Conservation (phyloP, 2,113 vertebrate species). For the Triplophysa dalaica region DNA sequence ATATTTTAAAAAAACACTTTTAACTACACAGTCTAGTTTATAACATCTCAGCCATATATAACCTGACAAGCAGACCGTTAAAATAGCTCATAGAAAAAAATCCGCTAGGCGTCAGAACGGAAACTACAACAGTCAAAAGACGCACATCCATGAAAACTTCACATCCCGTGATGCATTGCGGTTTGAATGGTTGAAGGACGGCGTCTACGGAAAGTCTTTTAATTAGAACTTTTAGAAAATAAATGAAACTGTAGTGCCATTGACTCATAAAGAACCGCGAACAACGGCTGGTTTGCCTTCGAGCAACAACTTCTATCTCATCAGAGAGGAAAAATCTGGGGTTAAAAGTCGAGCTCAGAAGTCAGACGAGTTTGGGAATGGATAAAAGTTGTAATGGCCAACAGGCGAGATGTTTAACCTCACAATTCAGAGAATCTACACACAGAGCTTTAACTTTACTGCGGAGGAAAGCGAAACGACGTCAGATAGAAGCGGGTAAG, state of each 20-base stretch:
- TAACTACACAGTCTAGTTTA: neutral
- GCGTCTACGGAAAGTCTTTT: constrained; percentile 12
- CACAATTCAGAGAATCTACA: constrained; percentile 22
- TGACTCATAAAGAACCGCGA: neutral
- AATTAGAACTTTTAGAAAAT: neutral
- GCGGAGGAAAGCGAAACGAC: constrained; percentile 22
- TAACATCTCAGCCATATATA: neutral
- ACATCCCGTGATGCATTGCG: constrained; percentile 29
- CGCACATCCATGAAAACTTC: constrained; percentile 7
- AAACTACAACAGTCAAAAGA: constrained; percentile 25
- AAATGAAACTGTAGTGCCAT: neutral
- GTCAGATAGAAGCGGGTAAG: constrained; percentile 29
- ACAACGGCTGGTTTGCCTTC: neutral
- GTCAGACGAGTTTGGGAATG: constrained; percentile 38
- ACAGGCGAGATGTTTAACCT: constrained; percentile 15
- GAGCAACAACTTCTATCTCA: neutral
- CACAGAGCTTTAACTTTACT: constrained; percentile 22
- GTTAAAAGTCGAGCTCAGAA: constrained; percentile 23
- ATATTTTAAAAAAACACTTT: neutral
- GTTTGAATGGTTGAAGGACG: constrained; percentile 16
- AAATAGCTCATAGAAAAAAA: neutral
- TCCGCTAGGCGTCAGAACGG: neutral
- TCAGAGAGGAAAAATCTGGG: neutral
- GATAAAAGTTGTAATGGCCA: constrained; percentile 25
- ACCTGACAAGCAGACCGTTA: neutral